Base-by-base conservation (phyloP, 2,797 vertebrate genomes). In the Clarias platycephalus region DNA sequence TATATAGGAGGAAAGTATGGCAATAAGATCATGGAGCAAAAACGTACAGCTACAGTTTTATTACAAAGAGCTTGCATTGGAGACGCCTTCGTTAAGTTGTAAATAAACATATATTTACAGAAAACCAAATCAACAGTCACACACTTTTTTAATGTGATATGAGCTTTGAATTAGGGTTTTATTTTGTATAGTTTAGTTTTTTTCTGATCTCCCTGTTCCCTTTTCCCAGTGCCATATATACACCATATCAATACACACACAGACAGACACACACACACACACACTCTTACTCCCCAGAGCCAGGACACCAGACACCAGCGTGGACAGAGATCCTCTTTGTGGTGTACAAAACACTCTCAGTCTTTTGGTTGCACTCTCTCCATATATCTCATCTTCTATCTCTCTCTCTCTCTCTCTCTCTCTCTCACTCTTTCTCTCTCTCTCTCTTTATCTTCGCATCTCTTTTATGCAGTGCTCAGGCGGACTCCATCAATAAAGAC, bases 301-400 rank as follows among this genome's bases (percentile, higher is more conserved):
- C 91, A 83, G 79, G 87, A 90, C 84, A 93, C 90, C 90, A 93
- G 91, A 93, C 89, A 92, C 91, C 87, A 40, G 84, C 87, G 89
- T 88, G 89, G 90, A 94, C 91, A 92, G 89, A 93, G 91, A 93
- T 91, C 87, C 81, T 89, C 92, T 94, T 94, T 94, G 93, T 94
- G 79, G 40, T 66, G 16, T 55, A 80, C 79, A 80, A 80, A 80
- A 66, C 79, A 18, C 79, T 80, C 79, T 67, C 57, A 40, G 63
- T 66, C 55, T 75, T 63, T 77, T 58, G 63, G 81, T 55, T 58
- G 74, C 55, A 53, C 67, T 70, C 40, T 57, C 86, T 82, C 67
- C 82, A 87, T 91, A 81, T 90, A 83, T 83, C 83, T 75, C 66
- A 26, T 84, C 74, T 28, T 34, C 74, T 40, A 22, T 78, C 37